Evolutionary conservation across 2,888 invertebrate species (phyloP), one percentile per base, ranked within the genome.

Genomic region (Penaeus monodon): DNA sequence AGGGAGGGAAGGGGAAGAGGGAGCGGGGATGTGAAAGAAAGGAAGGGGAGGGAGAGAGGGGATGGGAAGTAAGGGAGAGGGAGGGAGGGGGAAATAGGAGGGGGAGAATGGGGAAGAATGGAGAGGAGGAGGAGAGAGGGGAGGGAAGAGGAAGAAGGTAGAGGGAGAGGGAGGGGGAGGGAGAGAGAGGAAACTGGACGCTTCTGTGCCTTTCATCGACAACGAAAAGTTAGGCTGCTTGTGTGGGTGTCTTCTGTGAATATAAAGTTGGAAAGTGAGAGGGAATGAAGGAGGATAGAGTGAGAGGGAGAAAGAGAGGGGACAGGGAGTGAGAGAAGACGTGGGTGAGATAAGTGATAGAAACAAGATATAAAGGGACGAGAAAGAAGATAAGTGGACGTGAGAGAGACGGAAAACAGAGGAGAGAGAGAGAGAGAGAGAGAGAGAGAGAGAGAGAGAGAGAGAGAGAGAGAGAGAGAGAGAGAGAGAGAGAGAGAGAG

Each of bases 201-300:
- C 73, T 73, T 73, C 38, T 38, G 33, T 27, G 29, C 73, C 73
- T 27, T 73, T 38, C 73, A 73, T 73, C 73, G 73, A 38, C 38
- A 27, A 27, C 70, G 38, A 22, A 73, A 57, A 57, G 57, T 57
- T 57, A 17, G 57, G 14, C 57, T 12, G 57, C 57, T 14, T 57
- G 57, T 57, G 17, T 17, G 14, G 57, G 57, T 20, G 57, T 57
- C 57, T 57, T 17, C 57, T 57, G 57, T 57, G 57, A 49, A 14
- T 10, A 49, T 49, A 12, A 12, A 20, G 57, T 20, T 57, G 73
- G 33, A 10, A 27, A 38, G 33, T 70, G 22, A 73, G 73, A 33
- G 73, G 33, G 22, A 73, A 22, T n/a, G 73, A 29, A 17, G 70
- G 73, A 73, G 20, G 27, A 33, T 33, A 22, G 33, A 73, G 77